phyloP scores from a whole-genome alignment of 2,797 vertebrate species.

The Ptychobarbus kaznakovi region DNA sequence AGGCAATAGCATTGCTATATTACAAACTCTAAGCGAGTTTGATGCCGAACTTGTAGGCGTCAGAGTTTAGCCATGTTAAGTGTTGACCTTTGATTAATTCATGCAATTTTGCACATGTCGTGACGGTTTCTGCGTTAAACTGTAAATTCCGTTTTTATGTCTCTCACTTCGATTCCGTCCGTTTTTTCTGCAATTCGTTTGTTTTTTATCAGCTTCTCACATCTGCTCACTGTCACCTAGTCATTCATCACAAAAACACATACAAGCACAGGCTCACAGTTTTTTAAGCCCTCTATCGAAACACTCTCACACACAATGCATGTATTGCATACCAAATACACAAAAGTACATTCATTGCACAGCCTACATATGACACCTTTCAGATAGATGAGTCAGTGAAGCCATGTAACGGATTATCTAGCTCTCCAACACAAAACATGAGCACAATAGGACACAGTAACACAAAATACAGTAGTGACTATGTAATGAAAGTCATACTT shows the following conservation, averaged over 20 bases:
- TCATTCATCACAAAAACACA: constrained; percentile 61
- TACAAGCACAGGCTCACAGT: constrained; percentile 43
- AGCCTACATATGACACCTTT: background rate
- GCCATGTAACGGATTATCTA: background rate
- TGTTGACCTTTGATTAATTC: too few relatives aligned
- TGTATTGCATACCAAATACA: background rate
- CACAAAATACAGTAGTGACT: background rate
- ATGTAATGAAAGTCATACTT: constrained; percentile 14
- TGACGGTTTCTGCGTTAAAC: constrained; percentile 49
- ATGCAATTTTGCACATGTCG: too few relatives aligned
- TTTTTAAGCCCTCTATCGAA: constrained; percentile 12
- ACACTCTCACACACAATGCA: background rate
- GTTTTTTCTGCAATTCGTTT: too few relatives aligned
- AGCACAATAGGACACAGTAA: background rate
- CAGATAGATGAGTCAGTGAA: background rate
- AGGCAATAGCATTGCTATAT: constrained; percentile 42
- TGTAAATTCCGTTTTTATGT: too few relatives aligned
- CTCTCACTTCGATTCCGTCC: constrained; percentile 72
- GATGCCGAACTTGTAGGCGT: constrained; percentile 39
- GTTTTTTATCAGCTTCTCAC: constrained; percentile 75
- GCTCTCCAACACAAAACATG: background rate
- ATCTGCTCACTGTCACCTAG: constrained; percentile 75
- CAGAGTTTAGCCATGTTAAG: constrained; percentile 45
- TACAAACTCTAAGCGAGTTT: constrained; percentile 44
- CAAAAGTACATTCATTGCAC: background rate